These are phyloP conservation scores for Nansenia antarctica DNA, from an alignment of 2,113 vertebrate species.

Conservation along the genomic window DNA sequence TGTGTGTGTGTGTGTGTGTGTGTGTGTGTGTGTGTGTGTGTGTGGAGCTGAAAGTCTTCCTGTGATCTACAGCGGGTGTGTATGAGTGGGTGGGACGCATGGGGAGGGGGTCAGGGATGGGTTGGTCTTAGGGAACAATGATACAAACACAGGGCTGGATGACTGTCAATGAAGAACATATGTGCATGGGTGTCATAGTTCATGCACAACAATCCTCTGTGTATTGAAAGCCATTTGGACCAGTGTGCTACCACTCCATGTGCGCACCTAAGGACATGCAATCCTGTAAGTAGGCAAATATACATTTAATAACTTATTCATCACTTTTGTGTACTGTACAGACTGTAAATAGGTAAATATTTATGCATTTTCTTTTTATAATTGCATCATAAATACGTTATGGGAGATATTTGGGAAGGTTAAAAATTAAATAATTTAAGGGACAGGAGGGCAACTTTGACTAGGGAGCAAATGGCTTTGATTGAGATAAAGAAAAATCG, in stretches of 20 bases:
- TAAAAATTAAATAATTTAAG: background rate
- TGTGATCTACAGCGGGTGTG: constrained; percentile 56
- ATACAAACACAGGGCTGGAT: constrained; percentile 22
- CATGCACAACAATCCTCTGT: constrained; percentile 63
- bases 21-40: background rate
- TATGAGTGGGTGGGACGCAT: constrained; percentile 56
- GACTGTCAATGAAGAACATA: constrained; percentile 32
- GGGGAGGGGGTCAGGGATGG: constrained; percentile 37
- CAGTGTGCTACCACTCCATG: constrained; percentile 6
- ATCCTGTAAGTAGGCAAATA: background rate
- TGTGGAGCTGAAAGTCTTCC: constrained; percentile 82
- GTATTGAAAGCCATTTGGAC: constrained; percentile 64
- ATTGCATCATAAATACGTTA: background rate
- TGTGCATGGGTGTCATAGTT: constrained; percentile 46
- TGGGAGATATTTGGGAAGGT: background rate
- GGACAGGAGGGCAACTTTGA: background rate
- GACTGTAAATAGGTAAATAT: background rate
- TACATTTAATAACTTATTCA: background rate
- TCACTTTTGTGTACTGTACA: background rate
- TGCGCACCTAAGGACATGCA: background rate
- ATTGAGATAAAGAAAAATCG: constrained; percentile 35
- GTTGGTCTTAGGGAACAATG: constrained; percentile 50
- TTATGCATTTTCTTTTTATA: background rate
- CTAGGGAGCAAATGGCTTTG: constrained; percentile 52
- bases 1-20: constrained; percentile 7